A percentile compares a stretch with the other conserved stretches of the same genome.
phyloP scores from a whole-genome alignment of 37 sponge, comb jelly and placozoan species.

The Aplysina aerophoba region DNA sequence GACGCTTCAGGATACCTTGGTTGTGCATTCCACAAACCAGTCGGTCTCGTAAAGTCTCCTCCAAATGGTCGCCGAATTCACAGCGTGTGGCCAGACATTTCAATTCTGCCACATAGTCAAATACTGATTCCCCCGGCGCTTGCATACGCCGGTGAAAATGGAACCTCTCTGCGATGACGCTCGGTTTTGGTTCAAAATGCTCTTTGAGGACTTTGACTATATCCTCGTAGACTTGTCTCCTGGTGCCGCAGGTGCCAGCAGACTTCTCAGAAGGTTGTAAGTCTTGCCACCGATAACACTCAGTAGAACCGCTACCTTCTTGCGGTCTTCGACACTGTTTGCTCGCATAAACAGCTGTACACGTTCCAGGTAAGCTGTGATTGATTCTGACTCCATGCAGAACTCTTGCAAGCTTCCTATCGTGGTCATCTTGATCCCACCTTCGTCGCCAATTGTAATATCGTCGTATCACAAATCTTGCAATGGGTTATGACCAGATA shows the following conservation, averaged over 20 bases:
- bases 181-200: constrained; percentile 6
- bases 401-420: constrained; percentile 10
- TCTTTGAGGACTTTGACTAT: not conserved
- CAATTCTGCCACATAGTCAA: constrained; percentile 23
- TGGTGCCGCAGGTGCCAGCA: not conserved
- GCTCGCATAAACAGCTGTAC: not conserved
- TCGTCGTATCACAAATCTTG: not conserved
- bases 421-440: constrained; percentile 14
- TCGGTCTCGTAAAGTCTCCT: not conserved
- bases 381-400: not conserved
- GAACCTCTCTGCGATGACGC: constrained; percentile 4
- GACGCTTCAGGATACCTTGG: not conserved
- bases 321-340: constrained; percentile 8
- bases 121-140: not conserved
- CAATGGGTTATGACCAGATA: no score
- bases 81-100: not conserved
- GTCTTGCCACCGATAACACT: constrained; percentile 7
- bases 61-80: not conserved
- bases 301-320: constrained; percentile 10
- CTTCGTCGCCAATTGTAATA: constrained; percentile 22
- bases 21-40: constrained; percentile 1
- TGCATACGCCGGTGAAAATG: constrained; percentile 22
- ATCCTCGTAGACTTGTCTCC: not conserved
- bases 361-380: constrained; percentile 2
- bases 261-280: constrained; percentile 8